Percentiles rank a stretch among this genome's conserved stretches.
These are phyloP conservation scores for Plectropomus leopardus DNA, from an alignment of 2,113 vertebrate genomes.

Conservation along the genomic window DNA sequence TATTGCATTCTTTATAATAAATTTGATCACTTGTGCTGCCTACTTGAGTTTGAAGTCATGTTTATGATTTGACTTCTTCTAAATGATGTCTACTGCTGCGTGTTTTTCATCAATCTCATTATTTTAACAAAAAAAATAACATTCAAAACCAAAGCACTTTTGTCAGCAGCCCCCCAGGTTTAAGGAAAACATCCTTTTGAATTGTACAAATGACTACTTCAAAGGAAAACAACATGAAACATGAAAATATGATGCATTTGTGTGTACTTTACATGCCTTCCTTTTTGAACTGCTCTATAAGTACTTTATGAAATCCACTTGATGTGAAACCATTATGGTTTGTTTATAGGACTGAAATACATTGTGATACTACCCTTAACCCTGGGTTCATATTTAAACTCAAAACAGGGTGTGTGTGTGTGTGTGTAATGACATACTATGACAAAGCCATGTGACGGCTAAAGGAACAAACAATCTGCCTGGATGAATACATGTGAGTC, in stretches of 20 bases:
- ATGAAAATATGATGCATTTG: background rate
- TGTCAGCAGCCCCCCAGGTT: background rate
- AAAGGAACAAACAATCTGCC: background rate
- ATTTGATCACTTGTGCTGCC: too few species aligned
- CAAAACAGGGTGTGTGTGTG: background rate
- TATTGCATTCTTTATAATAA: too few species aligned
- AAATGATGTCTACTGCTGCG: background rate
- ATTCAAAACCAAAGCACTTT: background rate
- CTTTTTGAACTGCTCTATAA: background rate
- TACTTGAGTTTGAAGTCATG: background rate
- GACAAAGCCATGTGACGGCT: conserved; percentile 33
- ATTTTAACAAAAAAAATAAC: too few species aligned
- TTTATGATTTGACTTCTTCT: background rate
- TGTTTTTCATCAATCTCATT: background rate
- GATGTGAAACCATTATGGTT: background rate
- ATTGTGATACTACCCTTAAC: background rate
- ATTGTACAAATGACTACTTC: conserved; percentile 12
- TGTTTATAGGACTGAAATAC: background rate
- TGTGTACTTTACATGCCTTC: background rate
- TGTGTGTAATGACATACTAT: background rate
- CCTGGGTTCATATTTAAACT: background rate
- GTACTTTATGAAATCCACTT: background rate
- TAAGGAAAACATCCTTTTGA: conserved; percentile 18
- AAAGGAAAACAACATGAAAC: background rate
- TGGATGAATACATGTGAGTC: background rate